These are phyloP conservation scores for Poecile montanus DNA, from an alignment of 2,797 vertebrate genomes.

Conservation along the genomic window DNA sequence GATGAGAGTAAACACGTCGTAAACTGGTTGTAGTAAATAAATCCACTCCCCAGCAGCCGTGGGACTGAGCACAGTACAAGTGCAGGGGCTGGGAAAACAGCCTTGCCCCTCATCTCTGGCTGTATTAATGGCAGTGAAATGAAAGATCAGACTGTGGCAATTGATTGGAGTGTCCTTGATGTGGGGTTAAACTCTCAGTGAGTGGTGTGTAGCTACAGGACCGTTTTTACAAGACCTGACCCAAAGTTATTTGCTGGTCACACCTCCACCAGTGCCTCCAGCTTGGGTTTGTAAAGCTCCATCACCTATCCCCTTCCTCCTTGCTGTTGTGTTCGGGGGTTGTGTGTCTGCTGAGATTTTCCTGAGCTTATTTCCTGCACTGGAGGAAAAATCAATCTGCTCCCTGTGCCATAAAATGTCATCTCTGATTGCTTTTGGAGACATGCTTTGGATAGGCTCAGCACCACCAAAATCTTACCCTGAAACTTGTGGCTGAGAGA, in stretches of 20 bases:
- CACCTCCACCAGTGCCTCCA: not conserved
- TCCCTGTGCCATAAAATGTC: not conserved
- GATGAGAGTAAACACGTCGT: not conserved
- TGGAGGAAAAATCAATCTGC: not conserved
- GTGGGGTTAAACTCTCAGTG: not conserved
- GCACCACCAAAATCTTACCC: not conserved
- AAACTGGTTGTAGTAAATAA: conserved; percentile 33
- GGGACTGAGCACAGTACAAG: not conserved
- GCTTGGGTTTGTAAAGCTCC: not conserved
- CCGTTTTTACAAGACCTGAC: not conserved
- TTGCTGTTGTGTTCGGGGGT: not conserved
- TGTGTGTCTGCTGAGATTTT: not conserved
- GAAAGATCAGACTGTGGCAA: not conserved
- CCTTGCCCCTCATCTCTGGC: not conserved
- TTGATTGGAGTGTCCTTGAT: not conserved
- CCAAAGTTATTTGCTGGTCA: not conserved
- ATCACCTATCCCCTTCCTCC: not conserved
- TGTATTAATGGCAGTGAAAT: not conserved
- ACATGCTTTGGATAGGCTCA: not conserved
- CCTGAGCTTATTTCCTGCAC: not conserved
- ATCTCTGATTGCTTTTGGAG: not conserved
- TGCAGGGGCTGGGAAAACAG: not conserved
- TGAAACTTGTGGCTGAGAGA: not conserved
- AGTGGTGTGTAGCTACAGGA: not conserved
- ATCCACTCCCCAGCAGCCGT: not conserved